A percentile compares a stretch with the other conserved stretches of the same genome.
These are phyloP conservation scores for Cyclophora punctaria DNA, from an alignment of 2,888 invertebrate species.

Conservation along the genomic window DNA sequence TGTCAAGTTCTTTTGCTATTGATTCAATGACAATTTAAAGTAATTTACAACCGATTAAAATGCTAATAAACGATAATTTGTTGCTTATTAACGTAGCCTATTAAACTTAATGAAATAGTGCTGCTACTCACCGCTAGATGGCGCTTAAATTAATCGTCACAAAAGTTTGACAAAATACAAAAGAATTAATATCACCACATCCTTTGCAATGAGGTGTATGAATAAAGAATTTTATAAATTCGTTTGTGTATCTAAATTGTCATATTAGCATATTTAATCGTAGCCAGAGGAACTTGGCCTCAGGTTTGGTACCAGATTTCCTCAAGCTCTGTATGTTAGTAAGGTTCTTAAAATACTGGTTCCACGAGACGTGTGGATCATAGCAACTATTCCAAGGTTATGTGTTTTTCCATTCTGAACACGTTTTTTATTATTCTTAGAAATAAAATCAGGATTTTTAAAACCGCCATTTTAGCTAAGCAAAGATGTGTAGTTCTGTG, in stretches of 20 bases:
- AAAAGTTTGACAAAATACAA: neutral
- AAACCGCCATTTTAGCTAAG: constrained; percentile 1
- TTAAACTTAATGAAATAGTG: too few species aligned
- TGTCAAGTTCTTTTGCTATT: too few species aligned
- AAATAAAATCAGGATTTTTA: constrained; percentile 8
- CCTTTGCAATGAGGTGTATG: neutral
- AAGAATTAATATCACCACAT: constrained; percentile 4
- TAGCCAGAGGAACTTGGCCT: constrained; percentile 33
- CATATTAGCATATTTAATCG: constrained; percentile 44
- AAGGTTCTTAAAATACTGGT: constrained; percentile 22
- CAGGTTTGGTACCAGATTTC: constrained; percentile 16
- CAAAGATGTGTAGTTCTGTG: too few species aligned
- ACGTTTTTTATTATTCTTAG: constrained; percentile 14
- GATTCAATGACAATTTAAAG: too few species aligned
- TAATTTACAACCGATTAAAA: too few species aligned
- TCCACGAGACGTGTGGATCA: constrained; percentile 6
- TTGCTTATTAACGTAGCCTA: too few species aligned
- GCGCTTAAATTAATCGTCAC: constrained; percentile 4
- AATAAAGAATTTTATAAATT: constrained; percentile 12
- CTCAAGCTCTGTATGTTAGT: constrained; percentile 4
- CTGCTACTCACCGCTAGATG: constrained; percentile 9
- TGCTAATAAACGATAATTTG: too few species aligned
- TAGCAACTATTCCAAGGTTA: constrained; percentile 19
- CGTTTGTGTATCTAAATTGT: constrained; percentile 27
- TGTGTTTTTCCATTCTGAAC: constrained; percentile 23